phyloP scores from a whole-genome alignment of 2,888 invertebrate genomes.

The Dynastes tityus region DNA sequence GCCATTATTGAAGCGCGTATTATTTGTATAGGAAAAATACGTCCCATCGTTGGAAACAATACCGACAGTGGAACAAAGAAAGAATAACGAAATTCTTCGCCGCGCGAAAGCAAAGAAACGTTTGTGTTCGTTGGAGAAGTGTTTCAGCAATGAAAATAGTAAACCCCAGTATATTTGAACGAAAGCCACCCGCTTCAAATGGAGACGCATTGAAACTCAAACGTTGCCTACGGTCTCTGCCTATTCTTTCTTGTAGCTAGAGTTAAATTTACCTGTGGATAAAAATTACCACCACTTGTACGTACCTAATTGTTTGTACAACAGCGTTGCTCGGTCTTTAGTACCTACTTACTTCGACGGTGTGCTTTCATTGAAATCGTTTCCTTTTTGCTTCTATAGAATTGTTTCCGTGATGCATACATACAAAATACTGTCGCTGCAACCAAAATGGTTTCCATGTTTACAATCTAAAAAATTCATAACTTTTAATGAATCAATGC shows the following conservation, averaged over 20 bases:
- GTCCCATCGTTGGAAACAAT: not conserved
- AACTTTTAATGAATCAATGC: no score
- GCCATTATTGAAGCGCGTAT: not conserved
- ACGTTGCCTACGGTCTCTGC: not conserved
- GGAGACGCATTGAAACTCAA: not conserved
- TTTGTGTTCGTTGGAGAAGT: not conserved
- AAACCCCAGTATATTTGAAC: not conserved
- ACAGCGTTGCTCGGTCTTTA: constrained; percentile 19
- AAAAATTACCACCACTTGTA: constrained; percentile 35
- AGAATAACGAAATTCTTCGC: not conserved
- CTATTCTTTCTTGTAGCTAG: not conserved
- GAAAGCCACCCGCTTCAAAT: not conserved
- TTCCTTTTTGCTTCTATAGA: no score
- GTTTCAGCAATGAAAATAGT: not conserved
- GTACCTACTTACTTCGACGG: no score
- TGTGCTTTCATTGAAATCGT: no score
- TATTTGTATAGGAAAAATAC: not conserved
- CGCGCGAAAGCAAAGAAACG: not conserved
- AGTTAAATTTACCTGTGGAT: constrained; percentile 21
- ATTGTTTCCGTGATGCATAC: no score
- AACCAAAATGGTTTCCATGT: no score
- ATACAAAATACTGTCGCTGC: no score
- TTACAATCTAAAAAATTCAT: no score
- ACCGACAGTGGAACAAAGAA: not conserved
- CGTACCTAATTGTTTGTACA: constrained; percentile 26